phyloP scores from a whole-genome alignment of 2,888 invertebrate genomes.

The Scaptomyza polygonia region DNA sequence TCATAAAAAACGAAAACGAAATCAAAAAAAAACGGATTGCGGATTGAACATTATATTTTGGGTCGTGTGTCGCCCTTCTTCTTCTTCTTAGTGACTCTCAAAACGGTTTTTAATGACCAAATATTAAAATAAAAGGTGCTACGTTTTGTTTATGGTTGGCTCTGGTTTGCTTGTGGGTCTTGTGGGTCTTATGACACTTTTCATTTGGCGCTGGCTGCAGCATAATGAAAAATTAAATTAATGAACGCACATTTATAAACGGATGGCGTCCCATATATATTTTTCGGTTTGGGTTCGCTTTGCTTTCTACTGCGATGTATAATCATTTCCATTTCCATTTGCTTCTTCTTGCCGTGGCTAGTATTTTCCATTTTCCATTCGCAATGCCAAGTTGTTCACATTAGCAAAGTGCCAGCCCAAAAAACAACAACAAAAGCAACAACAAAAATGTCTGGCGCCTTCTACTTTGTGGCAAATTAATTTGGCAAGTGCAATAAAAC shows the following conservation, averaged over 20 bases:
- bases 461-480: constrained; percentile 68
- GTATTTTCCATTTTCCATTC: constrained; percentile 41
- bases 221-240: constrained; percentile 76
- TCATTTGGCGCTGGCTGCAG: constrained; percentile 63
- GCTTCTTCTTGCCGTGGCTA: constrained; percentile 14
- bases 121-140: constrained; percentile 77
- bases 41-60: constrained; percentile 32
- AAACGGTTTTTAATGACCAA: constrained; percentile 74
- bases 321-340: too few relatives aligned
- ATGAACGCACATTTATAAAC: constrained; percentile 70
- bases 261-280: constrained; percentile 46
- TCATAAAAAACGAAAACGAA: constrained; percentile 58
- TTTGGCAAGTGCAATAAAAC: constrained; percentile 77
- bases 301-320: too few relatives aligned
- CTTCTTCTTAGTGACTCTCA: constrained; percentile 37
- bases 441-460: constrained; percentile 45
- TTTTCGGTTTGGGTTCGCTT: too few relatives aligned
- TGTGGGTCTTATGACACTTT: constrained; percentile 70
- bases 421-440: constrained; percentile 26
- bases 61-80: constrained; percentile 30
- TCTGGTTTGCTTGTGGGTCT: too few relatives aligned
- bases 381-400: constrained; percentile 55
- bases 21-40: constrained; percentile 44
- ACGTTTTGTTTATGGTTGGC: constrained; percentile 58
- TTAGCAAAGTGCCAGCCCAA: constrained; percentile 47